Evolutionary conservation across 2,113 vertebrate species (phyloP), one percentile per base, ranked within the genome.

Genomic region (Amblyornis subalaris): DNA sequence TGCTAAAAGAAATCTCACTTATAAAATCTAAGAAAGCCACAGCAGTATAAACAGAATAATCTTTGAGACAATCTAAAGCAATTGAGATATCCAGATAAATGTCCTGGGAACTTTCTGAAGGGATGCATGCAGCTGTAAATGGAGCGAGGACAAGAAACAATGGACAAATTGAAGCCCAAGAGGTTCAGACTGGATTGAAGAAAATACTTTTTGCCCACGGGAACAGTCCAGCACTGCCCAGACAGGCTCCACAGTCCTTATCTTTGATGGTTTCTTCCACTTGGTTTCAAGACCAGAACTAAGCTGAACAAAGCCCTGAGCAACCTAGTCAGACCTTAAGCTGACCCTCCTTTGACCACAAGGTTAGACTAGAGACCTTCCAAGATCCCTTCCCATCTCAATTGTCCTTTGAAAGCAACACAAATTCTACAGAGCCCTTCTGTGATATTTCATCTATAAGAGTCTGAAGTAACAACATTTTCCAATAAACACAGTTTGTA

Each of bases 31-130:
- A 76, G 66, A 89, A 88, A 87, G 83, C 53, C 85, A 76, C 38
- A 85, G 54, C 58, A 88, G 66, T 51, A 73, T 74, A 92, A 89
- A 95, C 81, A 47, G 48, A 82, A 79, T 69, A 94, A 94, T 85
- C 90, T 91, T 79, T 0, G 0, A 91, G 71, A 85, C 88, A 85
- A 94, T 90, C 90, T 83, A 90, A 62, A 88, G 82, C 67, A 88
- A 88, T 66, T 91, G 62, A 95, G 74, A 88, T 91, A 95, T 42
- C 53, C 17, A 2, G 75, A 94, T 88, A 94, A 96, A 79, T 12
- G 64, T 53, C 72, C 50, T 90, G 88, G 85, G 90, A 96, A 83
- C 58, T n/a, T 91, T 94, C 50, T 76, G 74, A 91, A 76, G 38
- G 28, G 57, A 90, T 88, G 55, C n/a, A 76, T 65, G 45, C 70